Conservation (phyloP, 2,797 vertebrate genomes). For the Bradypus variegatus region DNA sequence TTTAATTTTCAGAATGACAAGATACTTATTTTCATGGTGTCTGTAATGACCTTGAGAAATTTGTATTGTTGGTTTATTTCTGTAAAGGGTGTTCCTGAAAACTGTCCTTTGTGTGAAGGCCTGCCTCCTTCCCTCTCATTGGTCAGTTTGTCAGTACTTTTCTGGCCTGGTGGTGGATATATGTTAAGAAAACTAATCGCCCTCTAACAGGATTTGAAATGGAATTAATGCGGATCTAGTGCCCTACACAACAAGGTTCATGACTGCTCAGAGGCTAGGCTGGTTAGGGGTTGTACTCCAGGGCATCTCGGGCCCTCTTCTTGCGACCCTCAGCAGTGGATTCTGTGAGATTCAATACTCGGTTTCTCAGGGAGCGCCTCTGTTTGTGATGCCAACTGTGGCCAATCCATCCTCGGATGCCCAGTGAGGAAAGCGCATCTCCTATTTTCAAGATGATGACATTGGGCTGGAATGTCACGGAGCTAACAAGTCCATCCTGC, state of each 20-base stretch:
- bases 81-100: not conserved
- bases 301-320: not conserved
- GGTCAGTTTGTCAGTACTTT: not conserved
- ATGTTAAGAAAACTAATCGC: constrained; percentile 26
- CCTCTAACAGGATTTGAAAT: constrained; percentile 35
- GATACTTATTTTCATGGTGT: not conserved
- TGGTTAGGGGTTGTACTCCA: not conserved
- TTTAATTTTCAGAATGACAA: not conserved
- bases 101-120: not conserved
- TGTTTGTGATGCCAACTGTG: not conserved
- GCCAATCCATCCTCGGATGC: not conserved
- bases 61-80: not conserved
- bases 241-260: constrained; percentile 29
- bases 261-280: not conserved
- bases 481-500: constrained; percentile 42
- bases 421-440: not conserved
- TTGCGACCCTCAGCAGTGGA: not conserved
- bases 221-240: not conserved
- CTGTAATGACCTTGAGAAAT: not conserved
- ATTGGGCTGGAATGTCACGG: not conserved
- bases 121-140: not conserved
- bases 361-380: not conserved
- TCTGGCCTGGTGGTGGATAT: not conserved
- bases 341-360: not conserved
- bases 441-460: not conserved